A percentile compares a stretch with the other conserved stretches of the same genome.
Conservation (phyloP, 2,797 vertebrate species). For the Enteromius thamalakanensis region DNA sequence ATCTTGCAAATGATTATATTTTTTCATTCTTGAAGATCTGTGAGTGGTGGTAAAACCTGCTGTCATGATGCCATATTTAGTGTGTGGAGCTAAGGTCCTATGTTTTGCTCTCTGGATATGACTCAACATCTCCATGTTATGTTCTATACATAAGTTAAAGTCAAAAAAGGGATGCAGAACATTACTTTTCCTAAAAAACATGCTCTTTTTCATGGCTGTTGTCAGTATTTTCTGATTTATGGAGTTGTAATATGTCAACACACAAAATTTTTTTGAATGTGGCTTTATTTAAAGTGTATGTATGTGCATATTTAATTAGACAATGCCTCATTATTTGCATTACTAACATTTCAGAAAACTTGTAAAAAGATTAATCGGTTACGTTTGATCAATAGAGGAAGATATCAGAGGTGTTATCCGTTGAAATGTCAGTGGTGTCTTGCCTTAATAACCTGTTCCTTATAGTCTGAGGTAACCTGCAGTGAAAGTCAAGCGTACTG, state of each 20-base stretch:
- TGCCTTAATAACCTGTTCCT: background rate
- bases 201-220: background rate
- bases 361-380: background rate
- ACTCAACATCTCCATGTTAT: background rate
- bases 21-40: background rate
- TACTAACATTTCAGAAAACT: background rate
- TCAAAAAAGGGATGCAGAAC: background rate
- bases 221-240: background rate
- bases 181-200: background rate
- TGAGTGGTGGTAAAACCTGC: background rate
- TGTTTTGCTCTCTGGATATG: background rate
- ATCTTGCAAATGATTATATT: background rate
- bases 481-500: conserved; percentile 25
- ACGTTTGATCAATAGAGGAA: background rate
- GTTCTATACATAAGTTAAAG: no score
- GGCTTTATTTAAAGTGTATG: background rate
- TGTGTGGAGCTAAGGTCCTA: background rate
- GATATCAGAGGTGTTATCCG: background rate
- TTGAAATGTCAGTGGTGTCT: background rate
- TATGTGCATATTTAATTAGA: background rate
- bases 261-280: background rate
- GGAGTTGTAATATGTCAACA: background rate
- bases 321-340: background rate
- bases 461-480: background rate
- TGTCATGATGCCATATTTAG: background rate